Conservation (phyloP, 1,140 invertebrate genomes). For the Drosophila aff. region DNA sequence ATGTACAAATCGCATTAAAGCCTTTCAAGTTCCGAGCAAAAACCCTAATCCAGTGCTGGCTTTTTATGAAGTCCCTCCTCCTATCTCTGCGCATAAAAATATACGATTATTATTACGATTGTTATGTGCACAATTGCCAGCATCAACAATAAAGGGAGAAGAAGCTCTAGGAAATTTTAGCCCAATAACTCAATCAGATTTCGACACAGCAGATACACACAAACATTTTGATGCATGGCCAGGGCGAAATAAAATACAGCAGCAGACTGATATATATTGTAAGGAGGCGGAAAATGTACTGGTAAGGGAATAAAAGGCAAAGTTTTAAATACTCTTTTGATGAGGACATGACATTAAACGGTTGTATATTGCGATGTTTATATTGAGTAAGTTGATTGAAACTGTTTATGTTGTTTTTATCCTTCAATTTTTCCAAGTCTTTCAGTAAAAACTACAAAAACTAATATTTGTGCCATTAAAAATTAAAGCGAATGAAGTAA, state of each 20-base stretch:
- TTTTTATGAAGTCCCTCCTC: constrained; percentile 48
- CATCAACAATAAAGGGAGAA: constrained; percentile 24
- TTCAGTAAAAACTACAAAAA: not conserved
- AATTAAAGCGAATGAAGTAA: not conserved
- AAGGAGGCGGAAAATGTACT: not conserved
- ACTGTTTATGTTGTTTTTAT: too few relatives aligned
- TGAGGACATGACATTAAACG: not conserved
- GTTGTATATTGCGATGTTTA: not conserved
- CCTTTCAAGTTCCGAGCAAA: constrained; percentile 33
- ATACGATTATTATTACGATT: constrained; percentile 75
- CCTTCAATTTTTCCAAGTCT: too few relatives aligned
- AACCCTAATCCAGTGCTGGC: constrained; percentile 33
- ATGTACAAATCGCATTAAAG: constrained; percentile 74
- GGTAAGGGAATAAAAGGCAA: not conserved
- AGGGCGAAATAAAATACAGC: constrained; percentile 46
- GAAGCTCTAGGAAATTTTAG: constrained; percentile 52
- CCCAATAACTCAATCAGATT: constrained; percentile 82
- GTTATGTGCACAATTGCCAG: constrained; percentile 52
- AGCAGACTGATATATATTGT: constrained; percentile 22
- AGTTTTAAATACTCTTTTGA: constrained; percentile 10
- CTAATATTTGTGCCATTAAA: not conserved
- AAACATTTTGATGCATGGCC: constrained; percentile 58
- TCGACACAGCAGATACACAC: constrained; percentile 41
- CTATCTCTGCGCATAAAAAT: constrained; percentile 59
- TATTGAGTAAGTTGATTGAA: not conserved